Base-by-base conservation (phyloP, 2,797 vertebrate genomes). In the Thamnophis elegans region DNA sequence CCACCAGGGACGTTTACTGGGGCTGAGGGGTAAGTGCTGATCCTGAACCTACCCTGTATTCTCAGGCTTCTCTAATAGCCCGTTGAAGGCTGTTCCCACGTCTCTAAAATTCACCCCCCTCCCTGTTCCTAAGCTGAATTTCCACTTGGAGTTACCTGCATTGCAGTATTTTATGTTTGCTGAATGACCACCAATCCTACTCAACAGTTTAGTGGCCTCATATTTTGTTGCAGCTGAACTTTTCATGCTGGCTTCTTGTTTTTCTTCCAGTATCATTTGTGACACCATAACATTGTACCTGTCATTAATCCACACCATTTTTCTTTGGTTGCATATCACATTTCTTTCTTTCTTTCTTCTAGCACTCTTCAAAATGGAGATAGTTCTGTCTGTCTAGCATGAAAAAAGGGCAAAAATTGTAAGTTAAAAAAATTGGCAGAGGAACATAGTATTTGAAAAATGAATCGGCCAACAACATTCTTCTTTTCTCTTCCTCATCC, bases 1-100 rank as follows among this genome's bases (percentile, higher is more conserved):
- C 97, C 98, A 98, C 98, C 98, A 98, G 98, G 98, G 98, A 98
- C 98, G 98, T 96, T 98, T 98, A 98, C 98, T 98, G 97, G 98
- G 98, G 98, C 98, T 98, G 96, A 97, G 98, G 98, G 98, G 98
- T 98, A 98, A 98, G 98, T 98, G 97, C 97, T 96, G 96, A 97
- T 97, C 96, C 97, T 96, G 94, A 97, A 96, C 89, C 73, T 47
- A 36, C 85, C 94, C 95, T 97, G 85, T 62, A 65, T 96, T 96
- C 96, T 94, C 97, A 96, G 97, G 97, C 97, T 97, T 97, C 97
- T 97, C 97, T 97, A 93, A 95, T 95, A 97, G 97, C 97, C 97
- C 95, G 97, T 95, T 85, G 1, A 87, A 97, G 97, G 97, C 98
- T 97, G 95, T 97, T 96, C 96, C 96, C 96, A 96, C 95, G 93